Conservation (phyloP, 2,797 vertebrate genomes). For the Periparus ater region DNA sequence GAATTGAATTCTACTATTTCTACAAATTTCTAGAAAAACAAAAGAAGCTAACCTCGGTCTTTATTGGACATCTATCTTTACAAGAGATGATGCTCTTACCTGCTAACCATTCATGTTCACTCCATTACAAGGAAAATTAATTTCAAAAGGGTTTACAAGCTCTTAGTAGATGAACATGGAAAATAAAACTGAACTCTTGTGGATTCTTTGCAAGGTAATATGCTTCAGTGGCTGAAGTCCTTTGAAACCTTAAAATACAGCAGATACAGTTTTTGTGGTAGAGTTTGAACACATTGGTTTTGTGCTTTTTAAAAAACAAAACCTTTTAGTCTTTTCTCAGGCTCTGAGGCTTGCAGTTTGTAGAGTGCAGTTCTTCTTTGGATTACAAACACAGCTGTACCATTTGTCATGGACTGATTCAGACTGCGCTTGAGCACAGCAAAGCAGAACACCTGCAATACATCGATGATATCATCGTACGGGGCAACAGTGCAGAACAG, state of each 20-base stretch:
- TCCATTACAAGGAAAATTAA: not conserved
- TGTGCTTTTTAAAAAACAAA: not conserved
- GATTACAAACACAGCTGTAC: not conserved
- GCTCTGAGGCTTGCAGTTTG: not conserved
- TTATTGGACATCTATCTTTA: not conserved
- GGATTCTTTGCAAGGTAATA: not conserved
- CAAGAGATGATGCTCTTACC: not conserved
- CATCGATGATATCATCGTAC: rapidly evolving
- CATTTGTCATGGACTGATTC: not conserved
- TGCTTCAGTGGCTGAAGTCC: not conserved
- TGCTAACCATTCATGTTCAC: not conserved
- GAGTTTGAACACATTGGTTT: not conserved
- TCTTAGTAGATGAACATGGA: not conserved
- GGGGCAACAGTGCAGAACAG: not conserved
- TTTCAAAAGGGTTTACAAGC: not conserved
- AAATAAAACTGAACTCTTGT: not conserved
- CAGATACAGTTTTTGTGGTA: not conserved
- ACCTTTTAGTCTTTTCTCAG: not conserved
- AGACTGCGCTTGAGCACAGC: not conserved
- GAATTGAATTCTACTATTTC: not conserved
- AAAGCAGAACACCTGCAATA: not conserved
- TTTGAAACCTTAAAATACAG: not conserved
- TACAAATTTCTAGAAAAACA: not conserved
- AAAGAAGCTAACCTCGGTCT: not conserved
- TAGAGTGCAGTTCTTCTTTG: not conserved